These are phyloP conservation scores for Micronycteris hirsuta DNA, from an alignment of 2,113 vertebrate species.

Conservation along the genomic window DNA sequence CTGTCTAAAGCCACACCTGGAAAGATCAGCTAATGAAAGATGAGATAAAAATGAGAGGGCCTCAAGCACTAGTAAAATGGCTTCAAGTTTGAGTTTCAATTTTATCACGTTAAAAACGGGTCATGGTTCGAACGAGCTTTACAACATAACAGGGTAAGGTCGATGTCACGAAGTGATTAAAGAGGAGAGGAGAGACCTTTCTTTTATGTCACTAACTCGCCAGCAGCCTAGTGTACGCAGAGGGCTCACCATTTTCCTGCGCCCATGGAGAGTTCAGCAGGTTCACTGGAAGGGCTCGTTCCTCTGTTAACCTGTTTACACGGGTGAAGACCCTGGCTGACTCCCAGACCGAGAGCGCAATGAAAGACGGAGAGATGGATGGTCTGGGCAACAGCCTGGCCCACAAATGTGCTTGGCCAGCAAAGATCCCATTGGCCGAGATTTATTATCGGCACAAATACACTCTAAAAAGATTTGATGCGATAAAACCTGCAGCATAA, in stretches of 20 bases:
- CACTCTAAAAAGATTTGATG: slow-evolving; percentile 1
- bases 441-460: slow-evolving; percentile 59
- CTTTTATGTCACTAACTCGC: slow-evolving; percentile 49
- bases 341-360: slow-evolving; percentile 21
- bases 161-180: slow-evolving; percentile 23
- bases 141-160: background rate
- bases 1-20: background rate
- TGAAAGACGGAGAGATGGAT: slow-evolving; percentile 49
- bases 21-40: background rate
- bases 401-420: slow-evolving; percentile 51
- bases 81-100: background rate
- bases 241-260: slow-evolving; percentile 30
- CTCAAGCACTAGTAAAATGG: background rate
- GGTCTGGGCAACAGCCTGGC: slow-evolving; percentile 49
- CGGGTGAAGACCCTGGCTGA: slow-evolving; percentile 49
- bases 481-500: background rate
- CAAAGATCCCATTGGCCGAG: slow-evolving; percentile 47
- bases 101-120: slow-evolving; percentile 1
- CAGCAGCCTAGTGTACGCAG: slow-evolving; percentile 14
- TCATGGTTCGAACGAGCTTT: slow-evolving; percentile 13
- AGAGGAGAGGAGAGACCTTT: slow-evolving; percentile 34
- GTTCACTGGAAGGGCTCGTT: slow-evolving; percentile 52
- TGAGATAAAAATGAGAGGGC: background rate
- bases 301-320: slow-evolving; percentile 65
- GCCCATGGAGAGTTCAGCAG: slow-evolving; percentile 41